These are phyloP conservation scores for Drosophila ambigua DNA, from an alignment of 1,140 invertebrate genomes.

Conservation along the genomic window DNA sequence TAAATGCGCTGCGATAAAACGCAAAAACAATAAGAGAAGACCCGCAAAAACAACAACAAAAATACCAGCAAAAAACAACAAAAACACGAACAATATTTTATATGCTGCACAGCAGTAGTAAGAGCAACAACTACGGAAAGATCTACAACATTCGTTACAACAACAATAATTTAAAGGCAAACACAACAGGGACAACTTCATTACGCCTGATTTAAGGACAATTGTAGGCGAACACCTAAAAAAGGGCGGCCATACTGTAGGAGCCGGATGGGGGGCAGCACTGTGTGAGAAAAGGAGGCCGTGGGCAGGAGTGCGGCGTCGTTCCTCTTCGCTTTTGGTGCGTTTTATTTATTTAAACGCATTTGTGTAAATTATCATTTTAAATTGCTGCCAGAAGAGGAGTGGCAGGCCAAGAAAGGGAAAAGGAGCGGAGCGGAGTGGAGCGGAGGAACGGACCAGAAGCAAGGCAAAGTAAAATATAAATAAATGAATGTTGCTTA, in stretches of 20 bases:
- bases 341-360: conserved; percentile 83
- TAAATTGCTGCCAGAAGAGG: conserved; percentile 68
- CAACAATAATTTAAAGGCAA: conserved; percentile 41
- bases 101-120: neutral
- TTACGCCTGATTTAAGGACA: conserved; percentile 83
- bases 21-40: conserved; percentile 68
- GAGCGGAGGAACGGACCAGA: neutral
- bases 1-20: conserved; percentile 80
- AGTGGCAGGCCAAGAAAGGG: neutral
- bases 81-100: conserved; percentile 51
- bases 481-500: conserved; percentile 80
- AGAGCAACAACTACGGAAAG: conserved; percentile 26
- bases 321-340: conserved; percentile 29
- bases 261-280: neutral
- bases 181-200: conserved; percentile 78
- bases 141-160: conserved; percentile 35
- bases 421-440: neutral
- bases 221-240: conserved; percentile 74
- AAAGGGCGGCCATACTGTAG: neutral
- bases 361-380: conserved; percentile 83
- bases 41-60: conserved; percentile 13
- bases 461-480: conserved; percentile 68
- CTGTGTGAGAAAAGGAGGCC: neutral
- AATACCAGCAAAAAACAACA: conserved; percentile 62
- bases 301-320: neutral